These are phyloP conservation scores for Aphrophora alni DNA, from an alignment of 2,888 invertebrate species.

Conservation along the genomic window DNA sequence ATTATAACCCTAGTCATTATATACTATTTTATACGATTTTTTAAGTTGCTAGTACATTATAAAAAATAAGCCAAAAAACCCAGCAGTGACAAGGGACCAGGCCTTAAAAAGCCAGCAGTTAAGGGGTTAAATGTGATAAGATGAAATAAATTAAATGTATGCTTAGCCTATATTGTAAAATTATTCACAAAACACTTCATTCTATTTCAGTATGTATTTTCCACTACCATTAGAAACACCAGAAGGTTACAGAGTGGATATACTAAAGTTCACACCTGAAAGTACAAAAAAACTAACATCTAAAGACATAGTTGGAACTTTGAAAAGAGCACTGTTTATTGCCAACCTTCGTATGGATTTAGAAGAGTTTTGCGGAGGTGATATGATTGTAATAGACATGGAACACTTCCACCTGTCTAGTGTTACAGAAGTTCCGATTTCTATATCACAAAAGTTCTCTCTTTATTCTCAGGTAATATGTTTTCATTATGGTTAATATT, in stretches of 20 bases:
- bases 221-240: slow-evolving; percentile 41
- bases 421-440: slow-evolving; percentile 27
- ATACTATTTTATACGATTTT: no score
- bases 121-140: no score
- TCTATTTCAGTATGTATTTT: slow-evolving; percentile 39
- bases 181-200: no score
- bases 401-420: slow-evolving; percentile 27
- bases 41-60: no score
- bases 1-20: no score
- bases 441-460: slow-evolving; percentile 20
- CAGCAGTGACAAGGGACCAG: no score
- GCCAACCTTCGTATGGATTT: slow-evolving; percentile 26
- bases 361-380: slow-evolving; percentile 34
- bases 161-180: no score
- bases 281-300: slow-evolving; percentile 4
- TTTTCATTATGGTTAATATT: no score
- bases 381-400: slow-evolving; percentile 38
- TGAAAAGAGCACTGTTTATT: slow-evolving; percentile 31
- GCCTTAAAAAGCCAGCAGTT: no score
- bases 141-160: no score
- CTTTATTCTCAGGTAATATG: slow-evolving; percentile 20
- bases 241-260: slow-evolving; percentile 39
- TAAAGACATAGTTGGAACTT: not conserved
- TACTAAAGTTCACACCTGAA: slow-evolving; percentile 24
- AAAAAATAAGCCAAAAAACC: no score